phyloP scores from a whole-genome alignment of 2,888 invertebrate genomes.

The Spodoptera littoralis region DNA sequence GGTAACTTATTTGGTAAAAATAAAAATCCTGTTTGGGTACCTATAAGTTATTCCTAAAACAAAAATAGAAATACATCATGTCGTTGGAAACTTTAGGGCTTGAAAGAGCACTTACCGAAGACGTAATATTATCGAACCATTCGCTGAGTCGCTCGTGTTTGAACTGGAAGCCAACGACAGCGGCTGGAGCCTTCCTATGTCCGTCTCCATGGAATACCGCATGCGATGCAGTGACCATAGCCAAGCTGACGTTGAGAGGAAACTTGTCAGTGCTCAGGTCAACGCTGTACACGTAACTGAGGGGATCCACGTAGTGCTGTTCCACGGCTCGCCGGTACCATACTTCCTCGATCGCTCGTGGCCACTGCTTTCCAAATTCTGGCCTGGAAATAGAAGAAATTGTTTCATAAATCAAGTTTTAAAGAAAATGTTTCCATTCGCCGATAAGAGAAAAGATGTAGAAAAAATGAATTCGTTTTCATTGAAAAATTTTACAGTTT shows the following conservation, averaged over 20 bases:
- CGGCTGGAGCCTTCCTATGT: slow-evolving; percentile 90
- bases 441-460: background rate
- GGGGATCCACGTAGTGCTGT: slow-evolving; percentile 93
- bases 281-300: slow-evolving; percentile 93
- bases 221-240: slow-evolving; percentile 95
- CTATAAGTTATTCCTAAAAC: no score
- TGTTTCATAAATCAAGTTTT: background rate
- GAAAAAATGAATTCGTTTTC: no score
- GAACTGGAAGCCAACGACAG: slow-evolving; percentile 94
- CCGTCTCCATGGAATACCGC: slow-evolving; percentile 92
- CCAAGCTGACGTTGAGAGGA: slow-evolving; percentile 89
- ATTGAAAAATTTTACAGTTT: no score
- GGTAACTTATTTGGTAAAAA: no score
- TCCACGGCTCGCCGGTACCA: slow-evolving; percentile 97
- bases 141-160: slow-evolving; percentile 93
- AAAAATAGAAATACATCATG: no score
- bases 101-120: slow-evolving; percentile 86
- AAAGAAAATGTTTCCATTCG: background rate
- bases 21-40: background rate
- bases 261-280: slow-evolving; percentile 79
- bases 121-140: slow-evolving; percentile 94
- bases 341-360: slow-evolving; percentile 94
- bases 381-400: slow-evolving; percentile 80
- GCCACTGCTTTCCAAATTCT: slow-evolving; percentile 92
- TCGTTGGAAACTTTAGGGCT: background rate